Evolutionary conservation across 30 jellyfish, hydroid and myxozoan species (phyloP), one percentile per base, ranked within the genome.

Genomic region (Aurelia aurita): DNA sequence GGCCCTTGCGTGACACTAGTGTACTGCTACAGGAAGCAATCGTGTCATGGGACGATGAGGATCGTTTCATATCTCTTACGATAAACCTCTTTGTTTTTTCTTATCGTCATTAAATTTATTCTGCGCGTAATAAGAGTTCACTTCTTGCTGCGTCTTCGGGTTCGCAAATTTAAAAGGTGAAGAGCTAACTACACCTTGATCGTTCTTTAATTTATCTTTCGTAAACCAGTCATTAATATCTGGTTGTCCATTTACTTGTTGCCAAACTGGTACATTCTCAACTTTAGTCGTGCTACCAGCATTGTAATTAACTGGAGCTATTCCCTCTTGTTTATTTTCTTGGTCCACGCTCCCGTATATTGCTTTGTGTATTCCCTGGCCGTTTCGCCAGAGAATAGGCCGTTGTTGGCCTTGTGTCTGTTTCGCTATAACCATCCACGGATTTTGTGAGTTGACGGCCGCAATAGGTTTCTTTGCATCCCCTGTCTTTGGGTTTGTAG

Each of bases 131-230:
- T 28, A 70, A 45, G 87, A 59, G 65, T 44, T 26, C 21, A 62
- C 54, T 43, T 83, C 80, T 43, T 71, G 67, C 28, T 83, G 93
- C 60, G 93, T 83, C 60, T 71, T 83, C 26, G 81, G 32, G 75
- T 83, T 83, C 27, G 93, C 93, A 59, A 83, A 83, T 59, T 83
- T 83, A 71, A 69, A 83, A 20, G 93, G 93, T 5, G 93, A 83
- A 3, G 81, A 58, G 28, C 87, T 35, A 6, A 58, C 87, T 14
- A 60, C 39, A 31, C 34, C 58, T 57, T 43, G 81, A 18, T 71
- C 74, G 43, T 46, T 29, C n/a, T 67, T 58, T 62, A 83, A 83
- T 44, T 69, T 74, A 45, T 83, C 54, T 47, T 39, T 61, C 46
- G 49, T 58, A 18, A 83, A 61, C 81, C 61, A 72, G 35, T 83